Percentiles rank a stretch among this genome's conserved stretches.
These are phyloP conservation scores for Myxocyprinus asiaticus DNA, from an alignment of 2,113 vertebrate species.

Conservation along the genomic window DNA sequence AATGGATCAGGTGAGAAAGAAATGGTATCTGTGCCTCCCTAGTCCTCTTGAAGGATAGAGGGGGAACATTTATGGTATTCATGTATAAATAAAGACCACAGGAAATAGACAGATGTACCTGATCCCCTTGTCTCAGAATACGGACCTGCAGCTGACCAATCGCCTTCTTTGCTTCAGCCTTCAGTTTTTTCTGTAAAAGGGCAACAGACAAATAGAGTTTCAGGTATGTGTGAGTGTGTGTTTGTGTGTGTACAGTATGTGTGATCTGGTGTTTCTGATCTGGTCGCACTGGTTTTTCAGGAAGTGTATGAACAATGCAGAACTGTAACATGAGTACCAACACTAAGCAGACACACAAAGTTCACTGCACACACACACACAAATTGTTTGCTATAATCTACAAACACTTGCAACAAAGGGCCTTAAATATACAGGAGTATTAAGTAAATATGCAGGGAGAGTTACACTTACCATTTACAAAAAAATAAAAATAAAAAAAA, in stretches of 20 bases:
- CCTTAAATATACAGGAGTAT: neutral
- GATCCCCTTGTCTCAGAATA: slow-evolving; percentile 82
- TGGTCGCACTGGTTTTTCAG: slow-evolving; percentile 17
- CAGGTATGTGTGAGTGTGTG: neutral
- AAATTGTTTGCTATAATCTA: neutral
- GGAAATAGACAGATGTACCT: slow-evolving; percentile 67
- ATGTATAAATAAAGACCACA: neutral
- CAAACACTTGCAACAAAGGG: neutral
- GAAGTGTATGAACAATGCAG: neutral
- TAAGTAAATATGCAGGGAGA: too few relatives aligned
- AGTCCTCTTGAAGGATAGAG: too few relatives aligned
- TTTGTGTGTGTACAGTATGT: neutral
- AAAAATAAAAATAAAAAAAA: too few relatives aligned
- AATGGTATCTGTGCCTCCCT: too few relatives aligned
- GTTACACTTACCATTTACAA: too few relatives aligned
- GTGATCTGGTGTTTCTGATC: neutral
- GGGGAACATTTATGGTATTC: slow-evolving; percentile 9
- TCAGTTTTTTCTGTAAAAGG: slow-evolving; percentile 67
- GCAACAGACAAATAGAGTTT: slow-evolving; percentile 5
- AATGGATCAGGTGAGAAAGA: too few relatives aligned
- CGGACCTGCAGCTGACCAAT: slow-evolving; percentile 80
- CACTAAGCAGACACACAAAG: neutral
- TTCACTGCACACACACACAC: neutral
- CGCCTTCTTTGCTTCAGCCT: slow-evolving; percentile 81
- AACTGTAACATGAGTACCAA: neutral